Evolutionary conservation across 2,888 invertebrate genomes (phyloP), one percentile per base, ranked within the genome.

Genomic region (Labia minor): DNA sequence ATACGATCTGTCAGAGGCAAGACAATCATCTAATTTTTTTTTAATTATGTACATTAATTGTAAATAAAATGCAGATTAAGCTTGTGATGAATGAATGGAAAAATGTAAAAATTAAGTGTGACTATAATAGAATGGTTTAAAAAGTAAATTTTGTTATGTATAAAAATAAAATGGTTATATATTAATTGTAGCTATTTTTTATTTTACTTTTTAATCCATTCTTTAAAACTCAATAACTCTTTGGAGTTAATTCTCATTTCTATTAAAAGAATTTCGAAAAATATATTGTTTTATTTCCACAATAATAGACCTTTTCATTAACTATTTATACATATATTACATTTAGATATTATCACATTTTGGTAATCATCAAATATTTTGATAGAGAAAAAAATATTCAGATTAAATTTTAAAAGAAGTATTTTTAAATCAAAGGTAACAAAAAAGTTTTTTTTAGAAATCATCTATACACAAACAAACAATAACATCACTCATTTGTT

Each of bases 221-320:
- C 49, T 49, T 49, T 11, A 3, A 8, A 10, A 49, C 16, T 49
- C 49, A 49, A 49, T 6, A 26, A 26, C 49, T 49, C 49, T 14
- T 49, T 49, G 49, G 49, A 49, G 49, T 49, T 49, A 49, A n/a
- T 49, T 49, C 49, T 49, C 49, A 49, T 49, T 49, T 49, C 49
- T 49, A 49, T 49, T 49, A 49, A 49, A 49, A 49, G 14, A 49
- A 49, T 14, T 16, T 26, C 3, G 8, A 26, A 26, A 26, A 26
- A 26, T n/a, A n/a, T n/a, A n/a, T n/a, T n/a, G n/a, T n/a, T 8
- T 62, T 2, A 62, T 62, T 62, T 62, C 6, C 19, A 14, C 6
- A 1, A 20, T 62, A 11, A 62, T 20, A 6, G 10, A 19, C 62
- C 62, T 20, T 62, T 62, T 19, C 11, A 62, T 62, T 62, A 21